phyloP scores from a whole-genome alignment of 2,888 invertebrate species.

The Euplagia quadripunctaria region DNA sequence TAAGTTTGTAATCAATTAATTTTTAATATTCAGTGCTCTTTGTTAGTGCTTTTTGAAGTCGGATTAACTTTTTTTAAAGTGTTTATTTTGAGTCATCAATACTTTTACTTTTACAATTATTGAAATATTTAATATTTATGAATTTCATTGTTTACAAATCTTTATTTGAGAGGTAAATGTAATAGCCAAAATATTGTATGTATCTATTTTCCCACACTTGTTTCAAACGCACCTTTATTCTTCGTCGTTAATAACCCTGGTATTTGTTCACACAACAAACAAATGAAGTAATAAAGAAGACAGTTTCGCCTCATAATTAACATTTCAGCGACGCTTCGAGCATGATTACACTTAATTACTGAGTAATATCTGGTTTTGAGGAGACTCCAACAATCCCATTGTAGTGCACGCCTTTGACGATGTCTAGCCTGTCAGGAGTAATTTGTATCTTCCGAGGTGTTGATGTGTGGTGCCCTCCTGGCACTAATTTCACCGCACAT shows the following conservation, averaged over 20 bases:
- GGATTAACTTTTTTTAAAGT: too few species aligned
- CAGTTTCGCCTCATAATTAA: conserved; percentile 28
- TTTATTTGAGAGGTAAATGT: too few species aligned
- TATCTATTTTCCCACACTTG: neutral
- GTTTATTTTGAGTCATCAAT: too few species aligned
- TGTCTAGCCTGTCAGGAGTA: conserved; percentile 1
- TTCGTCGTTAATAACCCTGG: neutral
- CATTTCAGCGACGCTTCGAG: conserved; percentile 31
- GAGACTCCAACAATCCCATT: conserved; percentile 20
- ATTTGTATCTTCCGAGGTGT: neutral
- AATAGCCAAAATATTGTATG: too few species aligned
- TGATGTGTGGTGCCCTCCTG: conserved; percentile 3
- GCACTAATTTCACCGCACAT: conserved; percentile 1
- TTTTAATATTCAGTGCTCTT: too few species aligned
- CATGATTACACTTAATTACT: conserved; percentile 33
- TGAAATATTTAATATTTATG: too few species aligned
- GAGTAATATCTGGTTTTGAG: conserved; percentile 27
- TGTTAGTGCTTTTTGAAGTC: too few species aligned
- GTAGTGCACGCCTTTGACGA: conserved; percentile 11
- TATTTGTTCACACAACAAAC: neutral
- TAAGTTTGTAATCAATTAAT: too few species aligned
- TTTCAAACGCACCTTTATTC: neutral
- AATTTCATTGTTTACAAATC: too few species aligned
- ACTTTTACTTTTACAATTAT: too few species aligned
- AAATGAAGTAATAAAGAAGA: conserved; percentile 23